Evolutionary conservation across 2,888 invertebrate genomes (phyloP).

Genomic region (Petrophora chlorosata): DNA sequence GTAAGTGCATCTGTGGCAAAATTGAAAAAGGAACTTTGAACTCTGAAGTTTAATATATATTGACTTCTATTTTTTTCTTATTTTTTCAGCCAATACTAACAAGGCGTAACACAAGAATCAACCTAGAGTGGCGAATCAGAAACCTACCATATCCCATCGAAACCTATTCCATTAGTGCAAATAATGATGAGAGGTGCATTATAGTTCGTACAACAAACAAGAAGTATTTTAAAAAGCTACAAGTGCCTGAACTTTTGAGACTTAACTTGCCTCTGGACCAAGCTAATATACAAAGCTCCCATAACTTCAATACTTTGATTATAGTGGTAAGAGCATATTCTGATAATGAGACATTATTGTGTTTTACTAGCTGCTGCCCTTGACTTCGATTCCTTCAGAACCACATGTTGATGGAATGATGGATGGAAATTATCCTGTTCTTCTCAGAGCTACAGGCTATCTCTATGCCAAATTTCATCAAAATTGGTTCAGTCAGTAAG

Average conservation of each 20-base stretch:
- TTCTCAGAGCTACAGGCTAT: too few species aligned
- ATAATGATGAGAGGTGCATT: slow-evolving; percentile 85
- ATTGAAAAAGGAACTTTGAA: too few species aligned
- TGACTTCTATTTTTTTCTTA: too few species aligned
- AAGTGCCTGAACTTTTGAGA: slow-evolving; percentile 88
- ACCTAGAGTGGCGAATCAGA: slow-evolving; percentile 92
- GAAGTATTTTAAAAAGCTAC: slow-evolving; percentile 90
- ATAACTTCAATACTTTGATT: slow-evolving; percentile 90
- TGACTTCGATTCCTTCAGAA: too few species aligned
- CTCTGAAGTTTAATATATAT: too few species aligned
- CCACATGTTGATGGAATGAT: too few species aligned
- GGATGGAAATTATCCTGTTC: too few species aligned
- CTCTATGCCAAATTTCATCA: too few species aligned
- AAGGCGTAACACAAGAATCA: slow-evolving; percentile 88
- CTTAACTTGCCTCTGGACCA: slow-evolving; percentile 85
- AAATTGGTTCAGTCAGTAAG: too few species aligned
- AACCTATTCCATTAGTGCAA: slow-evolving; percentile 87
- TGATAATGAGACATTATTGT: too few species aligned
- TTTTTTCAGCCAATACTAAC: slow-evolving; percentile 86
- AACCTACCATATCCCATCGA: slow-evolving; percentile 90
- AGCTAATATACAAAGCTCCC: slow-evolving; percentile 85
- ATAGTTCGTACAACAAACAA: slow-evolving; percentile 90
- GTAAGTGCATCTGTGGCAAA: too few species aligned
- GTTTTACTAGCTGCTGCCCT: too few species aligned
- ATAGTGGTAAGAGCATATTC: slow-evolving; percentile 89